Evolutionary conservation across 2,113 vertebrate genomes (phyloP), one percentile per base, ranked within the genome.

Genomic region (Colossoma macropomum): DNA sequence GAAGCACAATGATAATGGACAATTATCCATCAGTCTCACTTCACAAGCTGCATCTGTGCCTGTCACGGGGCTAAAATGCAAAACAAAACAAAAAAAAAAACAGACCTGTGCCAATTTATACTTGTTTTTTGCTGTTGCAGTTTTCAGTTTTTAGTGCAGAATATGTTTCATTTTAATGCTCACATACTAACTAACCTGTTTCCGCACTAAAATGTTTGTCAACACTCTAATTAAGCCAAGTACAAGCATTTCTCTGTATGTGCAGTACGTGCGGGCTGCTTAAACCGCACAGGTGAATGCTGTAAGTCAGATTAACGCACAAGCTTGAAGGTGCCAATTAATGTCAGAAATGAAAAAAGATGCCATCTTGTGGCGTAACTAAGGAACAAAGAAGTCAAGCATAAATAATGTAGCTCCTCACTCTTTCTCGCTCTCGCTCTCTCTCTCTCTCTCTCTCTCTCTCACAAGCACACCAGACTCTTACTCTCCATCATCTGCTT

Each of bases 291-390:
- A 38, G 63, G 17, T 54, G 28, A 56, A 41, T 41, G 68, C 54
- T 62, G 54, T 28, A 73, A 81, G 69, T 45, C 56, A 32, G 27
- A 81, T 81, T 63, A 81, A 73, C 32, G 56, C 56, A 28, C 19
- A 27, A 75, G 50, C 50, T 59, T 59, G 45, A 38, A 69, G 23
- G 72, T 69, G 73, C 48, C 63, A 59, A 69, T 68, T 69, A 63
- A 83, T 28, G 60, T 30, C 30, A 56, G 76, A 5, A 3, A 75
- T 80, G 68, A 41, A 72, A 89, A 90, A 74, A 81, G 63, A 75
- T 45, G 60, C 89, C 88, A 86, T 87, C 90, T 88, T 75, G 84
- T 93, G 91, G 85, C 81, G 48, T 30, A 81, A 45, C 52, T 75
- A 54, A 70, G 74, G 23, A 71, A 68, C 28, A 23, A 48, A 28